phyloP scores from a whole-genome alignment of 1,140 invertebrate species.

The Physella acuta region DNA sequence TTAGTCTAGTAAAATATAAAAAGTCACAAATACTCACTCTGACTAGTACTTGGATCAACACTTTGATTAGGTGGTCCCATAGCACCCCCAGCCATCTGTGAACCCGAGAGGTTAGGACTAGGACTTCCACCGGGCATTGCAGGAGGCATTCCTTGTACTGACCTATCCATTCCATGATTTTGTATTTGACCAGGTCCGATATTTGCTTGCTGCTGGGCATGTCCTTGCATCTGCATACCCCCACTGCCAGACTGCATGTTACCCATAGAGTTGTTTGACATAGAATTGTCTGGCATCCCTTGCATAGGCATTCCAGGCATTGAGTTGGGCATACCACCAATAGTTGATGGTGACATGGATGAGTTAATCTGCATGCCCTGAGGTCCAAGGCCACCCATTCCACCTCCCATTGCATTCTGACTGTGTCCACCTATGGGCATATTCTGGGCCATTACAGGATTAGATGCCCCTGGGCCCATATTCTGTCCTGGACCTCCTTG shows the following conservation, averaged over 20 bases:
- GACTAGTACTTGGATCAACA: constrained; percentile 32
- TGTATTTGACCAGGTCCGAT: constrained; percentile 12
- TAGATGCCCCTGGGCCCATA: constrained; percentile 1
- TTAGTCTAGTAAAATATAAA: background rate
- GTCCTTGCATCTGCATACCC: constrained; percentile 21
- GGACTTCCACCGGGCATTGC: constrained; percentile 15
- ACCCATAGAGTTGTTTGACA: constrained; percentile 24
- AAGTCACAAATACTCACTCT: constrained; percentile 27
- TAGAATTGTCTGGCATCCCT: constrained; percentile 31
- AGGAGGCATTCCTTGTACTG: constrained; percentile 22
- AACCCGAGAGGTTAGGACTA: constrained; percentile 19
- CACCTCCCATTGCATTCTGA: background rate
- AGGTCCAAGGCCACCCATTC: constrained; percentile 7
- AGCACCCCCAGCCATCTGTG: constrained; percentile 27
- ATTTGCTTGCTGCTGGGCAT: constrained; percentile 7
- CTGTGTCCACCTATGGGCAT: constrained; percentile 13
- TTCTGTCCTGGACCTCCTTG: constrained; percentile 9
- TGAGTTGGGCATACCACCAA: constrained; percentile 14
- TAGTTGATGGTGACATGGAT: constrained; percentile 15
- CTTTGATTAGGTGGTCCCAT: constrained; percentile 36
- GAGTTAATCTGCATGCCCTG: constrained; percentile 19
- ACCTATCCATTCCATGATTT: constrained; percentile 30
- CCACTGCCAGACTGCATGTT: constrained; percentile 25
- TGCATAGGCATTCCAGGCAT: constrained; percentile 50
- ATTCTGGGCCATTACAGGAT: constrained; percentile 9